Evolutionary conservation across 2,797 vertebrate species (phyloP), one percentile per base, ranked within the genome.

Genomic region (Hydrocynus forskahlii): DNA sequence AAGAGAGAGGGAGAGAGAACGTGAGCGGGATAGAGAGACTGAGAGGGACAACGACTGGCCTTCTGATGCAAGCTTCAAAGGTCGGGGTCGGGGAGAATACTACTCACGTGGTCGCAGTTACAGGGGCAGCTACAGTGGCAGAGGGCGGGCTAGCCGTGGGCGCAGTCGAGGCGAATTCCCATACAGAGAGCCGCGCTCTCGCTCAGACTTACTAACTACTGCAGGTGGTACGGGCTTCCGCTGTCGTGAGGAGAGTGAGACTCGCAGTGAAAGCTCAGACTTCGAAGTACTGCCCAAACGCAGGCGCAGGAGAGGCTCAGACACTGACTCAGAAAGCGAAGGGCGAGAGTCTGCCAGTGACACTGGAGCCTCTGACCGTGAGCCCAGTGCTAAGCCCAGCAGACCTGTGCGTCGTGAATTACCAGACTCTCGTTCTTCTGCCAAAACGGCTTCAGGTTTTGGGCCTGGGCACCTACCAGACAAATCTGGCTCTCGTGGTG

Each of bases 181-280:
- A 38, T 99, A 96, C 85, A 90, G 97, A 89, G 98, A 99, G 87
- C 92, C 92, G 17, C 95, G 97, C 23, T 94, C 96, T 2, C 95
- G 97, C 54, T 85, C 93, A 0, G 97, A 99, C 81, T 89, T 95
- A 5, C 89, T 88, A 16, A 64, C 86, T 7, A 92, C 90, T 55
- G 89, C 94, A 0, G 96, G 94, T 0, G 85, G 91, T 2, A 85
- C 89, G 25, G 94, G 95, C 59, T 96, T 95, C 64, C 95, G 97
- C 55, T 97, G 96, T 83, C 92, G 98, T 54, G 98, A 99, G 84
- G 98, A 99, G 88, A 99, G 98, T 0, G 98, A 99, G 89, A 99
- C 98, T 0, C 96, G 97, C n/a, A 99, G 98, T 1, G 98, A 99
- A 90, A 99, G 97, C 87, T 99, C 98, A 0, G 98, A 99, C 90